Base-by-base conservation (phyloP, 2,113 vertebrate species). In the Xerus inauris region DNA sequence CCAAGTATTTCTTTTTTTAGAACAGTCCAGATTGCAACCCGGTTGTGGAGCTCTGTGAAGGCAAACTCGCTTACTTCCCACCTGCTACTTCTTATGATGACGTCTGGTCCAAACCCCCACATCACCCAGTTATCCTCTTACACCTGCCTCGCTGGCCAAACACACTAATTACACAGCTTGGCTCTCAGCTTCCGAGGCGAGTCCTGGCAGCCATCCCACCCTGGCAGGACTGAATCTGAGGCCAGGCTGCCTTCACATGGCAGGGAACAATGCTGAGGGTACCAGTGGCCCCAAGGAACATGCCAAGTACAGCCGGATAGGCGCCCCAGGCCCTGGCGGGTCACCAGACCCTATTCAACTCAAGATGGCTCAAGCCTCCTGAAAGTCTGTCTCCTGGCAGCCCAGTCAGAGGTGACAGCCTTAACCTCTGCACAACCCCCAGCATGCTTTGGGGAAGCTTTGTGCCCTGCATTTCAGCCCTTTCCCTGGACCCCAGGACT, bases 331-430 rank as follows among this genome's bases (percentile, higher is more conserved):
- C n/a, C 40, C n/a, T 0, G 0, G 87, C 65, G 94, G 81, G 22
- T 57, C 77, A n/a, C 40, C 77, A 92, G 72, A 91, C 76, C 47
- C 91, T 75, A 1, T 94, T 96, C 93, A 73, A 28, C 26, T 77
- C 69, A 84, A 75, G 47, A 47, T 30, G 28, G 57, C 32, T 80
- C 82, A 79, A 45, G 45, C 38, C 65, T 65, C 77, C 20, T 59
- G 57, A 97, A 94, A 95, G 71, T 67, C 67, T 57, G 62, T 20
- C 38, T 76, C 90, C 79, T 93, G 71, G 81, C 24, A 71, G 65
- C 67, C 83, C 2, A 22, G 57, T 38, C 87, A 82, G 69, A 64
- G 64, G 51, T 42, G 51, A 89, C 64, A 64, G 81, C 42, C 38
- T 80, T 45, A 80, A 64, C 47, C 84, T 95, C 89, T 85, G 45